These are phyloP conservation scores for Callyntrura sp. DNA, from an alignment of 2,888 invertebrate species.

Conservation along the genomic window DNA sequence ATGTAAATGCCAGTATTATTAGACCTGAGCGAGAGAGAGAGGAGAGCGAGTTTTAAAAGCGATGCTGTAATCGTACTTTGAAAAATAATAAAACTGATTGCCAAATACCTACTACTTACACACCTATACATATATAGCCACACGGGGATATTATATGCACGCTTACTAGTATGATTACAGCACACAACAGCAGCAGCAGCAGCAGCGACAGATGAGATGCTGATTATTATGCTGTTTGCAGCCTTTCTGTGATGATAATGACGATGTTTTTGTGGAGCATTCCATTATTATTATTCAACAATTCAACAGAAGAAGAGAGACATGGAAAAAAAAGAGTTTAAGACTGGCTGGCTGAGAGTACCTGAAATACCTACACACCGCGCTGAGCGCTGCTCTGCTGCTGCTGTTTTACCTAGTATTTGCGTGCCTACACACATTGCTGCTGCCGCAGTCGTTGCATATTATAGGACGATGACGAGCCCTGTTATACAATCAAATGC, in stretches of 20 bases:
- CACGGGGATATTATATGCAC: neutral
- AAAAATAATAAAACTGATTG: constrained; percentile 8
- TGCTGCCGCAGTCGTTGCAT: neutral
- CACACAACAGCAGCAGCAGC: neutral
- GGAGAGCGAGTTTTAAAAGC: neutral
- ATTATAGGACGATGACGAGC: neutral
- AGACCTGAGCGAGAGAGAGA: too few species aligned
- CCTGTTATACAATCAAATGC: neutral
- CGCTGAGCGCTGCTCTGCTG: too few species aligned
- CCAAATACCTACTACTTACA: constrained; percentile 21
- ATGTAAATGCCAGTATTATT: too few species aligned
- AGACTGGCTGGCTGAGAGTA: neutral
- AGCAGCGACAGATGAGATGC: neutral
- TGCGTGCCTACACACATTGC: constrained; percentile 18
- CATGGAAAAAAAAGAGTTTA: constrained; percentile 30
- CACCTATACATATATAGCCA: neutral
- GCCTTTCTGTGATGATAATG: constrained; percentile 14
- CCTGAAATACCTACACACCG: too few species aligned
- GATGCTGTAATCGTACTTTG: constrained; percentile 32
- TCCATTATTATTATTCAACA: constrained; percentile 38
- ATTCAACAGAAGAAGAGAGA: too few species aligned
- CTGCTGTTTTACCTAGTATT: neutral
- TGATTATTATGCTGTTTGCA: constrained; percentile 7
- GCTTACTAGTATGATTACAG: neutral
- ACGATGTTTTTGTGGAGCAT: constrained; percentile 48